Evolutionary conservation across 30 jellyfish, hydroid and myxozoan genomes (phyloP).

Genomic region (Pelagia noctiluca): DNA sequence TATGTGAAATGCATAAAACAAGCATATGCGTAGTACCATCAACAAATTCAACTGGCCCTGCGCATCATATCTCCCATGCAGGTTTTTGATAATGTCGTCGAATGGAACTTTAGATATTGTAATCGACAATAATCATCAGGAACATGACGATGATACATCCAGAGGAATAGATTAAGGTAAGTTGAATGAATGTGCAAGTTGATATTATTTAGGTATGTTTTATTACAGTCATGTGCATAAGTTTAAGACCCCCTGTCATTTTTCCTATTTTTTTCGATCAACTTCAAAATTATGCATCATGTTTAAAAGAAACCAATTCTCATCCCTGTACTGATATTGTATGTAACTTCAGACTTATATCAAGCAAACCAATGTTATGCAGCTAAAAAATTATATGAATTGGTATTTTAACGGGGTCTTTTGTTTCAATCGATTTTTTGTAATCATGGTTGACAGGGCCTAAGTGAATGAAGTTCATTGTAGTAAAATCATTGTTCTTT

Average conservation of each 20-base stretch:
- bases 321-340: not conserved
- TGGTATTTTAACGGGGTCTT: not conserved
- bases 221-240: not conserved
- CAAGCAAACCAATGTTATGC: not conserved
- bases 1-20: slow-evolving; percentile 1
- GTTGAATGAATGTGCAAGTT: not conserved
- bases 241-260: not conserved
- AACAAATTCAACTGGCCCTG: not conserved
- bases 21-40: slow-evolving; percentile 4
- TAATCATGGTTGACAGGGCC: not conserved
- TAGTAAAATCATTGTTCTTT: not conserved
- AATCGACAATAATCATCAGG: not conserved
- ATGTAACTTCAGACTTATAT: not conserved
- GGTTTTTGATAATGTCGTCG: not conserved
- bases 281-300: not conserved
- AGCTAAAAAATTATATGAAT: not conserved
- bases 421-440: not conserved
- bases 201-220: no score
- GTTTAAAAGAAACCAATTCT: not conserved
- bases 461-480: not conserved
- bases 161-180: not conserved
- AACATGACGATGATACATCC: not conserved
- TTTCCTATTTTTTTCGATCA: not conserved
- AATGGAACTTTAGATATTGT: not conserved
- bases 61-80: not conserved